phyloP scores from a whole-genome alignment of 2,113 vertebrate genomes.

The Montifringilla adamsi region DNA sequence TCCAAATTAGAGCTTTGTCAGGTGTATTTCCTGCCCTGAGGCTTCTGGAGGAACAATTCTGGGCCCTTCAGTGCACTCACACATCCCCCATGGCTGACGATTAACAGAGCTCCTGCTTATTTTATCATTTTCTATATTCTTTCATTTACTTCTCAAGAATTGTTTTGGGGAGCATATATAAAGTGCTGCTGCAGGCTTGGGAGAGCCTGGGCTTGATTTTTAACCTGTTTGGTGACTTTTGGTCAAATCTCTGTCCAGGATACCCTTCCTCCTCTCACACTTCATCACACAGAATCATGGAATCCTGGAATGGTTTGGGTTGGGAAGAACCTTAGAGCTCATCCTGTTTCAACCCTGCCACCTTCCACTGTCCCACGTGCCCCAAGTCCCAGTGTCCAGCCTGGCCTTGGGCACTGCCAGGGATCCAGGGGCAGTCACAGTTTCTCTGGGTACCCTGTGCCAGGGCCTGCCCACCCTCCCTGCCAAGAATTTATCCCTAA shows the following conservation, averaged over 20 bases:
- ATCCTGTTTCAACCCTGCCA: not conserved
- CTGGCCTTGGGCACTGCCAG: not conserved
- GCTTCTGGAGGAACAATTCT: not conserved
- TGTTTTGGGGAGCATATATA: not conserved
- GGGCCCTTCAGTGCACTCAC: not conserved
- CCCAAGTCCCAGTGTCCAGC: rapidly evolving
- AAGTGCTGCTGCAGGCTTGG: not conserved
- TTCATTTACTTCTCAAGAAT: not conserved
- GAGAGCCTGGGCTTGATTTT: not conserved
- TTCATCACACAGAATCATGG: not conserved
- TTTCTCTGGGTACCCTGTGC: not conserved
- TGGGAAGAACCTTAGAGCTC: not conserved
- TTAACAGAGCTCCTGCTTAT: not conserved
- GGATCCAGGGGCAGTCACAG: not conserved
- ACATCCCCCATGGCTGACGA: not conserved
- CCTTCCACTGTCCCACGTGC: not conserved
- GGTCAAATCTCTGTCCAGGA: not conserved
- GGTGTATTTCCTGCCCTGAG: conserved; percentile 36
- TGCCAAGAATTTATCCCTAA: not conserved
- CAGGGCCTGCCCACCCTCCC: rapidly evolving
- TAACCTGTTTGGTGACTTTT: not conserved
- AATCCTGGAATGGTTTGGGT: not conserved
- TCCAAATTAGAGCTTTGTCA: conserved; percentile 9
- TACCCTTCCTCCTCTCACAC: not conserved
- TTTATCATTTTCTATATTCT: not conserved